These are phyloP conservation scores for Dasyornis broadbenti DNA, from an alignment of 2,113 vertebrate genomes.

Conservation along the genomic window DNA sequence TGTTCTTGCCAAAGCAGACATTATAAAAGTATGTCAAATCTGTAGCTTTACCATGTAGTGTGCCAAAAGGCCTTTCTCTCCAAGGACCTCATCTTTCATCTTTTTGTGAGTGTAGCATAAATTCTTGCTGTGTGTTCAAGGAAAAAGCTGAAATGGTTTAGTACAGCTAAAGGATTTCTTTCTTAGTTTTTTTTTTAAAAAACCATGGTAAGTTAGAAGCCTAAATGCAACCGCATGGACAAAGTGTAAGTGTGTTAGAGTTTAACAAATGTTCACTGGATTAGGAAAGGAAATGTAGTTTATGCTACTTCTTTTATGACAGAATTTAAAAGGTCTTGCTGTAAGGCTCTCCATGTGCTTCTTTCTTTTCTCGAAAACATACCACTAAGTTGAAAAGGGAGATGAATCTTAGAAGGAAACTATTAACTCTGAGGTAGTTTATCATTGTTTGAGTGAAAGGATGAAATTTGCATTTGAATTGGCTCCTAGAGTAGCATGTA, in stretches of 20 bases:
- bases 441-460: slow-evolving; percentile 92
- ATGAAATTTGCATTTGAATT: slow-evolving; percentile 96
- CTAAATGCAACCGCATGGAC: slow-evolving; percentile 52
- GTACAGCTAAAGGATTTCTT: slow-evolving; percentile 58
- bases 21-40: slow-evolving; percentile 71
- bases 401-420: slow-evolving; percentile 93
- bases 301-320: slow-evolving; percentile 80
- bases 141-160: slow-evolving; percentile 71
- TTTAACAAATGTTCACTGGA: slow-evolving; percentile 79
- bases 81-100: slow-evolving; percentile 74
- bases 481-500: slow-evolving; percentile 80
- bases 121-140: slow-evolving; percentile 75
- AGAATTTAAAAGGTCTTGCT: slow-evolving; percentile 86
- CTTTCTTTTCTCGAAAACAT: slow-evolving; percentile 80
- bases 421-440: slow-evolving; percentile 98
- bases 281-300: slow-evolving; percentile 84
- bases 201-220: slow-evolving; percentile 57
- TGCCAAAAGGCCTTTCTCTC: slow-evolving; percentile 75
- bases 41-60: slow-evolving; percentile 65
- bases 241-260: slow-evolving; percentile 61
- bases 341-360: slow-evolving; percentile 79
- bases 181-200: slow-evolving; percentile 12
- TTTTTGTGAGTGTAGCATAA: slow-evolving; percentile 73
- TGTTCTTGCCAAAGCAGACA: slow-evolving; percentile 61
- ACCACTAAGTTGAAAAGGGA: slow-evolving; percentile 85